These are phyloP conservation scores for Oenanthe melanoleuca DNA, from an alignment of 2,113 vertebrate genomes.

Conservation along the genomic window DNA sequence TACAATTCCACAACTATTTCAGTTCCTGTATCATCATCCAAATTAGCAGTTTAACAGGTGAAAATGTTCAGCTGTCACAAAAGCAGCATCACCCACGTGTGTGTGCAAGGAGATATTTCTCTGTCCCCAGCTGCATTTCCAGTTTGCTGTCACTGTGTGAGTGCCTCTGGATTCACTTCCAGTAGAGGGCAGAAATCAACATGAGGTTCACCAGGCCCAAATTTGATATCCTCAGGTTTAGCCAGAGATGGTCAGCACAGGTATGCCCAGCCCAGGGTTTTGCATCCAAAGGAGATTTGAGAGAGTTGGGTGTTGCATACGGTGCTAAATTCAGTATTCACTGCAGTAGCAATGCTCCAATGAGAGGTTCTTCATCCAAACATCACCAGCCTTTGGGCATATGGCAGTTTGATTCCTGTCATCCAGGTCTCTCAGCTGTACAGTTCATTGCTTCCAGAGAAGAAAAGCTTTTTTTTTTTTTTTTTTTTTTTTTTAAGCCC, in stretches of 20 bases:
- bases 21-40: background rate
- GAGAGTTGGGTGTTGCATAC: background rate
- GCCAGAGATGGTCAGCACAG: background rate
- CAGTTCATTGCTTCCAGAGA: background rate
- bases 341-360: background rate
- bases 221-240: background rate
- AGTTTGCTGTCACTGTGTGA: background rate
- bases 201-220: background rate
- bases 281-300: background rate
- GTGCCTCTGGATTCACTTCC: background rate
- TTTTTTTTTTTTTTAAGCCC: background rate
- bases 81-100: accelerated
- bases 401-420: background rate
- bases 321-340: background rate
- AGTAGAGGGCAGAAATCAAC: background rate
- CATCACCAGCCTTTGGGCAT: background rate
- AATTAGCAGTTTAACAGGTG: background rate
- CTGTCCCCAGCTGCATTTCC: background rate
- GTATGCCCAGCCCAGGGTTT: background rate
- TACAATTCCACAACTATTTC: background rate
- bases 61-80: background rate
- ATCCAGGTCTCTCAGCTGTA: background rate
- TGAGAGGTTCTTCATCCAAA: background rate
- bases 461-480: background rate
- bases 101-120: background rate